Base-by-base conservation (phyloP, 2,797 vertebrate genomes). In the Ataeniobius toweri region DNA sequence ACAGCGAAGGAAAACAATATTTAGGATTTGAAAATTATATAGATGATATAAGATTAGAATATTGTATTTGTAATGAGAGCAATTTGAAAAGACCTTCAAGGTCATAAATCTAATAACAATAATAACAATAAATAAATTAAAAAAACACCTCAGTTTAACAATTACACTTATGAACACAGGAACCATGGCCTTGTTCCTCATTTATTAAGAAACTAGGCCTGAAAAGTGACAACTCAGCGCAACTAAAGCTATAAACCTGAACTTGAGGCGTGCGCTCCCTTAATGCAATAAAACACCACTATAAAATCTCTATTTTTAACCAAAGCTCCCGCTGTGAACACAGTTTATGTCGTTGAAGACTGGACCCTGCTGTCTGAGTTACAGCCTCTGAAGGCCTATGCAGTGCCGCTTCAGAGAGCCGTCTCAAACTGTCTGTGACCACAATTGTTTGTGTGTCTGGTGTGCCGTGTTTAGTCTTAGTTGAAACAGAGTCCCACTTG, bases 241-340 rank as follows among this genome's bases (percentile, higher is more conserved):
- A 74, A 73, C 76, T 75, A n/a, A 78, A 73, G 69, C 77, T 82
- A 80, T 93, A 88, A 92, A 91, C 69, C 76, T 84, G 70, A 75
- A 77, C 69, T 77, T 9, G 36, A 41, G 78, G 73, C 36, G 41
- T 50, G 76, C 69, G 75, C 80, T 76, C 68, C 75, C 69, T 46
- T 73, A 26, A 80, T 79, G 70, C 75, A 79, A 26, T 88, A 85
- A 91, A 90, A 79, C 72, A 61, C 68, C 14, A 77, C 71, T 79
- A 76, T 91, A 80, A 86, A 91, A 83, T 0, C 1, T 74, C 77
- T 91, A 89, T 89, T 89, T 94, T 89, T 82, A 91, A 83, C 83
- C 80, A 75, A 78, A 80, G 71, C 70, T 73, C 61, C 28, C 2
- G 5, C 72, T 80, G 73, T 77, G 75, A 80, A 31, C 76, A 58